Conservation (phyloP, 2,113 vertebrate genomes). For the Elgaria multicarinata region DNA sequence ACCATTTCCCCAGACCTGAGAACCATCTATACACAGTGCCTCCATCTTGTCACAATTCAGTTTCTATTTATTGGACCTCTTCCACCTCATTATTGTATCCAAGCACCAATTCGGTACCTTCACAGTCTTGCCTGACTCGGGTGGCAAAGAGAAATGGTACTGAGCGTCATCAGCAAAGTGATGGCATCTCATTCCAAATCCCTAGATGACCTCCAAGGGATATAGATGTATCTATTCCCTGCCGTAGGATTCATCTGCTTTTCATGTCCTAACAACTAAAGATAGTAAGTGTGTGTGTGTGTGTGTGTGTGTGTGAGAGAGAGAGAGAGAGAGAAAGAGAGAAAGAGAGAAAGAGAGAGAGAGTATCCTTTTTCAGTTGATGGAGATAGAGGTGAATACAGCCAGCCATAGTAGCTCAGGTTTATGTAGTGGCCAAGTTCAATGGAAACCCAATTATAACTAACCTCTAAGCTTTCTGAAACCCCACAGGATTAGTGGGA, state of each 20-base stretch:
- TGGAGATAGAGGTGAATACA: background rate
- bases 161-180: background rate
- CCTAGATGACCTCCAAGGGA: background rate
- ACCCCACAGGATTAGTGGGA: slow-evolving; percentile 38
- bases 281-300: accelerated
- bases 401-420: background rate
- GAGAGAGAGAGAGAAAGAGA: no score
- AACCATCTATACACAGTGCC: no score
- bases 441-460: slow-evolving; percentile 45
- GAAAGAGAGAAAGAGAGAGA: no score
- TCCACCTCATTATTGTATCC: background rate
- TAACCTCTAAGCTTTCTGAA: slow-evolving; percentile 42
- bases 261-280: background rate
- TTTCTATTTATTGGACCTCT: background rate
- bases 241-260: background rate
- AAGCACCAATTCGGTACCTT: background rate
- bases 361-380: background rate
- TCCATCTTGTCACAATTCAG: no score
- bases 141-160: background rate
- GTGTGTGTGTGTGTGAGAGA: no score
- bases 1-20: no score
- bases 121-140: background rate
- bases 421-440: slow-evolving; percentile 42
- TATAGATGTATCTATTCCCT: background rate
- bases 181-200: background rate